Conservation (phyloP, 92 coral and sea anemone species). For the Nematostella vectensis region DNA sequence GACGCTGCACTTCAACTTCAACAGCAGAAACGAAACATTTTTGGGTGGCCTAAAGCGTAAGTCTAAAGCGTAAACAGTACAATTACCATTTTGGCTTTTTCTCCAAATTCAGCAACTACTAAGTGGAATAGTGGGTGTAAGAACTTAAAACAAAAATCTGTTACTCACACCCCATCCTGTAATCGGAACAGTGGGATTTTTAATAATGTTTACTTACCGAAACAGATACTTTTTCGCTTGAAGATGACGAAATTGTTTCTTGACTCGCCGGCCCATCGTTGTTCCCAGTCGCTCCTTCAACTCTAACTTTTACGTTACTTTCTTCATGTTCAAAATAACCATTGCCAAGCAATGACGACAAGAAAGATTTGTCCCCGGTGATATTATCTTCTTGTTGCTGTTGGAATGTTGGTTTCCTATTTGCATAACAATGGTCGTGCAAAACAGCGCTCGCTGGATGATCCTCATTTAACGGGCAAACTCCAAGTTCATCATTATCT, state of each 20-base stretch:
- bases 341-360: background rate
- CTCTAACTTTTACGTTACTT: background rate
- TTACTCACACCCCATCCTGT: too few species aligned
- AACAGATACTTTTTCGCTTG: background rate
- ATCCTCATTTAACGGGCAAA: background rate
- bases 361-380: background rate
- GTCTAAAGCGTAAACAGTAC: too few species aligned
- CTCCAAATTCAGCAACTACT: background rate
- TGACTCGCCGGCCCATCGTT: background rate
- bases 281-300: background rate
- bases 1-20: too few species aligned
- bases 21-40: too few species aligned
- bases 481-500: background rate
- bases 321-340: background rate
- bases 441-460: background rate
- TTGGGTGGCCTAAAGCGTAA: too few species aligned
- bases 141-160: background rate
- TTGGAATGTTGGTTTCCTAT: background rate
- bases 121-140: background rate
- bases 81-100: too few species aligned
- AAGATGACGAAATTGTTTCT: background rate
- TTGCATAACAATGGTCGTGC: conserved; percentile 1
- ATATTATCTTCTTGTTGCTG: background rate
- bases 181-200: background rate
- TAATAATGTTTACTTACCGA: background rate